phyloP scores from a whole-genome alignment of 2,797 vertebrate genomes.

The Pagetopsis macropterus region DNA sequence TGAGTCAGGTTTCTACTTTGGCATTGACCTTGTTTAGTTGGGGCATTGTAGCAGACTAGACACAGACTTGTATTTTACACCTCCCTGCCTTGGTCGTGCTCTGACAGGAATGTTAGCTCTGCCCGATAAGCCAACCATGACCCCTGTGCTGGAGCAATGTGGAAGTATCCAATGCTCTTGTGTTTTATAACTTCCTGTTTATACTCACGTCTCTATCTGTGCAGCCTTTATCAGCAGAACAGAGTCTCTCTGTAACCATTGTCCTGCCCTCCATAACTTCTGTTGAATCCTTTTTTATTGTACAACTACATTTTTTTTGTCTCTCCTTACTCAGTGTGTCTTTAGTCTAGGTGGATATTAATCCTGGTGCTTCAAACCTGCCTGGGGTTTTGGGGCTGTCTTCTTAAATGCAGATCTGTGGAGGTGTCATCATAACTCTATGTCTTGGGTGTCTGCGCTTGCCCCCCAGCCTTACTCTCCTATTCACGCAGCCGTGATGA shows the following conservation, averaged over 20 bases:
- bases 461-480: constrained; percentile 70
- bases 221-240: constrained; percentile 26
- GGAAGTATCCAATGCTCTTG: constrained; percentile 25
- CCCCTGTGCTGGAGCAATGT: constrained; percentile 20
- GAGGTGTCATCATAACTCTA: constrained; percentile 75
- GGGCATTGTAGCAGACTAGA: constrained; percentile 19
- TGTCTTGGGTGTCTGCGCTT: constrained; percentile 70
- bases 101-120: constrained; percentile 64
- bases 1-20: constrained; percentile 50
- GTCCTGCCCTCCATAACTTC: constrained; percentile 17
- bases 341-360: constrained; percentile 68
- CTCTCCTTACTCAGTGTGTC: constrained; percentile 39
- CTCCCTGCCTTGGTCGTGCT: constrained; percentile 33
- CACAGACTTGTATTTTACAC: constrained; percentile 21
- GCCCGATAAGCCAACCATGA: constrained; percentile 47
- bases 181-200: constrained; percentile 58
- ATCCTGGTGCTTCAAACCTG: constrained; percentile 66
- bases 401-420: constrained; percentile 78
- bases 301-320: constrained; percentile 32
- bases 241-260: constrained; percentile 23
- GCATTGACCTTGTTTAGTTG: constrained; percentile 40
- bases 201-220: constrained; percentile 17
- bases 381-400: constrained; percentile 72
- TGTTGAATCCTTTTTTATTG: constrained; percentile 18
- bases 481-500: constrained; percentile 70